Evolutionary conservation across 2,797 vertebrate species (phyloP).

Genomic region (Falco columbarius): DNA sequence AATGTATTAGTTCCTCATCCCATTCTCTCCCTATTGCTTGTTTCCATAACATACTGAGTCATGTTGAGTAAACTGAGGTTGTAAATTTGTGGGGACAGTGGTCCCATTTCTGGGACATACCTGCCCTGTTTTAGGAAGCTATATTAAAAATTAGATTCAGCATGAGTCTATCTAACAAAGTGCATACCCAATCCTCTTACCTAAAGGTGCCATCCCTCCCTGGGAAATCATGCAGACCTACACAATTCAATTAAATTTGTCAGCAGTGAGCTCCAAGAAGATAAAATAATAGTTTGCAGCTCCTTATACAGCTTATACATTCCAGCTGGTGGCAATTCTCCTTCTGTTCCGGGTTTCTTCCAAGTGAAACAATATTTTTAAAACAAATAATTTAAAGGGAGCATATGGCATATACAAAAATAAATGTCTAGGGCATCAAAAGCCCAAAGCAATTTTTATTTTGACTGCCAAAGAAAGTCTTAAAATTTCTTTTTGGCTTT

Average conservation of each 20-base stretch:
- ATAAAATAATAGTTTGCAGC: neutral
- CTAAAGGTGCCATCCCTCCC: neutral
- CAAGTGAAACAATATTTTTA: constrained; percentile 43
- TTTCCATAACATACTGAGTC: neutral
- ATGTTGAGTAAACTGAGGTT: neutral
- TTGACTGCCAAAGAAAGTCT: constrained; percentile 24
- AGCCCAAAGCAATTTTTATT: constrained; percentile 14
- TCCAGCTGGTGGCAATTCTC: constrained; percentile 21
- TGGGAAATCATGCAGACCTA: neutral
- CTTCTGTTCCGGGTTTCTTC: neutral
- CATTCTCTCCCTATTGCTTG: neutral
- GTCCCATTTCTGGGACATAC: neutral
- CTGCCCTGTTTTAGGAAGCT: neutral
- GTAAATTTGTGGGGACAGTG: neutral
- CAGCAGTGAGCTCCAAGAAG: neutral
- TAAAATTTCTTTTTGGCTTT: neutral
- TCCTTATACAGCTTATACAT: constrained; percentile 2
- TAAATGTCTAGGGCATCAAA: constrained; percentile 5
- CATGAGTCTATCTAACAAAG: neutral
- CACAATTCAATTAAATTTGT: neutral
- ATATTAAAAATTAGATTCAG: neutral
- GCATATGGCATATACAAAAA: neutral
- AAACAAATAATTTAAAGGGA: constrained; percentile 36
- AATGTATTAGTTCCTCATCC: neutral
- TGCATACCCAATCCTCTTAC: neutral